Evolutionary conservation across 2,113 vertebrate genomes (phyloP).

Genomic region (Aramus guarauna): DNA sequence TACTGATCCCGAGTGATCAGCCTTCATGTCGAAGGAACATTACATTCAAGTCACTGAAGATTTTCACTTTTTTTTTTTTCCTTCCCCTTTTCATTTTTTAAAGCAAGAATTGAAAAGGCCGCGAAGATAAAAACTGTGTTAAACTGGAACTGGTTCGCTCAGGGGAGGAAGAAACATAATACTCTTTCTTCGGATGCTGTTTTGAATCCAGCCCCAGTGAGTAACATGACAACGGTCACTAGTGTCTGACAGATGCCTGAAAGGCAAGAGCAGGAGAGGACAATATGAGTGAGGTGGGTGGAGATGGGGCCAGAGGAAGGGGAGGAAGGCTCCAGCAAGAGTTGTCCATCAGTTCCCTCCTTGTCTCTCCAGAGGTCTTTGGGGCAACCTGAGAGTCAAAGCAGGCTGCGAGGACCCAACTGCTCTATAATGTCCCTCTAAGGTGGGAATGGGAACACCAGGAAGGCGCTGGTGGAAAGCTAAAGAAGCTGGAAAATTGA

Average conservation of each 20-base stretch:
- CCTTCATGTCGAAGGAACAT: conserved; percentile 16
- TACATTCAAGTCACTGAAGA: background rate
- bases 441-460: background rate
- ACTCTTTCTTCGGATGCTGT: background rate
- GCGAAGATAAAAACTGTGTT: conserved; percentile 77
- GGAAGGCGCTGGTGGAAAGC: background rate
- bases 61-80: background rate
- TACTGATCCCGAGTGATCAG: conserved; percentile 25
- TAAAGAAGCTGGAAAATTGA: background rate
- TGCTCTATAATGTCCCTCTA: rapidly evolving
- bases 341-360: background rate
- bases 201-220: background rate
- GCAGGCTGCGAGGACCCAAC: background rate
- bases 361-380: background rate
- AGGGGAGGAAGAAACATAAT: conserved; percentile 49
- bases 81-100: conserved; percentile 9
- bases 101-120: conserved; percentile 48
- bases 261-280: background rate
- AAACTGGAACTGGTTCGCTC: conserved; percentile 64
- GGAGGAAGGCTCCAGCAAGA: background rate
- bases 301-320: background rate
- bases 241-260: background rate
- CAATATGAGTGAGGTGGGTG: background rate
- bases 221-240: background rate
- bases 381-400: background rate